These are phyloP conservation scores for Dolichoris vasculosae DNA, from an alignment of 1,140 invertebrate species.

Conservation along the genomic window DNA sequence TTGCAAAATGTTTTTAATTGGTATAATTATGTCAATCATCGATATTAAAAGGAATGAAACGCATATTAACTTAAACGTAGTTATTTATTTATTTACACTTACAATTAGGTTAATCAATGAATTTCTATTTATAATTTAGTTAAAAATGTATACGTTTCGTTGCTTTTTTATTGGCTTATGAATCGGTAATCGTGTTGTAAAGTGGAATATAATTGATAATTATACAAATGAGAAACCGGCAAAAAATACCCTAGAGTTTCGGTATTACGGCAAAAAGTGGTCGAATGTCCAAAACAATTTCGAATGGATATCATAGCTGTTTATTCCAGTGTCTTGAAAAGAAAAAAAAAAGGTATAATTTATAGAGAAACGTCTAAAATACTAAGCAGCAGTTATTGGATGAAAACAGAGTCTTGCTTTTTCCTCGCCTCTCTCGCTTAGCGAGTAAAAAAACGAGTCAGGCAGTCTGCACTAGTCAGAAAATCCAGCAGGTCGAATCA, in stretches of 20 bases:
- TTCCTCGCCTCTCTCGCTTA: background rate
- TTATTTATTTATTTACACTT: background rate
- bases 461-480: background rate
- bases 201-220: background rate
- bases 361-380: constrained; percentile 27
- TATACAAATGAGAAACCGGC: background rate
- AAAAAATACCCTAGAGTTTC: background rate
- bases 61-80: no score
- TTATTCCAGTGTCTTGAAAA: background rate
- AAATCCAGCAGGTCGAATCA: constrained; percentile 28
- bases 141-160: background rate
- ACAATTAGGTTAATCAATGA: background rate
- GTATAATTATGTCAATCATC: background rate
- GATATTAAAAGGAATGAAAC: background rate
- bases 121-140: background rate
- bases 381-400: background rate
- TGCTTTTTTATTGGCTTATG: background rate
- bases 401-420: background rate
- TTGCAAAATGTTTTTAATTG: background rate
- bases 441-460: background rate
- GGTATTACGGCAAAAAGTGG: background rate
- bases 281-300: constrained; percentile 21
- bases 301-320: background rate
- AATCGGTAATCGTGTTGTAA: background rate
- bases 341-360: constrained; percentile 32